phyloP scores from a whole-genome alignment of 2,888 invertebrate genomes.

The Caenorhabditis sinica region DNA sequence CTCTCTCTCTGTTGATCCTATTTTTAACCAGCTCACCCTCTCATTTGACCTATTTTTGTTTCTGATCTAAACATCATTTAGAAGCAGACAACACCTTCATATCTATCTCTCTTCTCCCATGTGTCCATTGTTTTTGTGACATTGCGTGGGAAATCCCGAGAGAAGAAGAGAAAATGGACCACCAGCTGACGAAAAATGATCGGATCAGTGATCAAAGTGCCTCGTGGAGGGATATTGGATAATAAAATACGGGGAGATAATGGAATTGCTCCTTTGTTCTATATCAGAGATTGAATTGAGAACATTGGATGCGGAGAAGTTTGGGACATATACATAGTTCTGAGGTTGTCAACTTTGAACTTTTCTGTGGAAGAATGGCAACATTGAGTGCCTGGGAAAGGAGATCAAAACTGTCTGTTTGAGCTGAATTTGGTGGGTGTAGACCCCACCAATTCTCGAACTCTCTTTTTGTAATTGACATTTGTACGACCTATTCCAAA shows the following conservation, averaged over 20 bases:
- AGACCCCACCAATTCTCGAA: too few relatives aligned
- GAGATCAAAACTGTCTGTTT: too few relatives aligned
- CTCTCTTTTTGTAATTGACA: too few relatives aligned
- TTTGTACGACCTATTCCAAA: too few relatives aligned
- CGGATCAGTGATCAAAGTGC: conserved; percentile 49
- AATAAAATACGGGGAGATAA: conserved; percentile 15
- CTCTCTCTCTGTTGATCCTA: background rate
- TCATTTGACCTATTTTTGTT: conserved; percentile 29
- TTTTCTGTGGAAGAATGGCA: too few relatives aligned
- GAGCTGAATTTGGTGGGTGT: too few relatives aligned
- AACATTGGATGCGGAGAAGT: background rate
- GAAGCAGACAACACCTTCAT: conserved; percentile 37
- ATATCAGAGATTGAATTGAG: background rate
- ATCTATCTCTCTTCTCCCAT: background rate
- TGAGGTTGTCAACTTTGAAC: too few relatives aligned
- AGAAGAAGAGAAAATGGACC: conserved; percentile 31
- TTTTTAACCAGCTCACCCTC: conserved; percentile 33
- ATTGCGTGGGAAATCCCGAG: conserved; percentile 44
- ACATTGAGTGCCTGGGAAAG: too few relatives aligned
- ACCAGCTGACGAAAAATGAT: conserved; percentile 50
- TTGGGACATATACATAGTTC: too few relatives aligned
- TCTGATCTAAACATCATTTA: conserved; percentile 28
- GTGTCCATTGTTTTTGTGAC: conserved; percentile 30
- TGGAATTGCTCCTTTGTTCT: conserved; percentile 26
- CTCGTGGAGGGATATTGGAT: conserved; percentile 34